Conservation (phyloP, 2,797 vertebrate species). For the Liparis tanakae region DNA sequence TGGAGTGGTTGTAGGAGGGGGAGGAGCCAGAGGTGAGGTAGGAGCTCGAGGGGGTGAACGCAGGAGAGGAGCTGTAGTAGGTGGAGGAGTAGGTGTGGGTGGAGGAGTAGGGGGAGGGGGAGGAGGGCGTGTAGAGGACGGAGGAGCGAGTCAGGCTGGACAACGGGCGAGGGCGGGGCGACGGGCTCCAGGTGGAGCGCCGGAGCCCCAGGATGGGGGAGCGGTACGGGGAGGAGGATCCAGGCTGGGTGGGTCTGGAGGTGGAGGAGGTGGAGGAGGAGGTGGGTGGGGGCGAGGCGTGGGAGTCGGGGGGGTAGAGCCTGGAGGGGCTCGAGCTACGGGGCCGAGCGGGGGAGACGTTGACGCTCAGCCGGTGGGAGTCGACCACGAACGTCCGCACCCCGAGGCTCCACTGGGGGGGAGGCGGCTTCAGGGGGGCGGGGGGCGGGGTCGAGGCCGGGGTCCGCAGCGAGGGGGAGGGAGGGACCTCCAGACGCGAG, state of each 20-base stretch:
- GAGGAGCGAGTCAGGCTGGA: constrained; percentile 68
- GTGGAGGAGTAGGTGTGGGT: constrained; percentile 50
- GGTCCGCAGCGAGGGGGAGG: constrained; percentile 59
- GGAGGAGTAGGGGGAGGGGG: constrained; percentile 54
- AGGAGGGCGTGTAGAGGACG: constrained; percentile 52
- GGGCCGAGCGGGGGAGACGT: constrained; percentile 50
- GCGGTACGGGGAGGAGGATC: constrained; percentile 75
- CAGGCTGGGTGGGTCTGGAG: constrained; percentile 50
- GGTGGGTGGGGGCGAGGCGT: constrained; percentile 34
- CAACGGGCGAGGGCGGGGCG: constrained; percentile 72
- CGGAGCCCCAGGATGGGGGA: constrained; percentile 67
- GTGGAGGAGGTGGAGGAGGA: constrained; percentile 20
- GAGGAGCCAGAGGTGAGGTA: constrained; percentile 50
- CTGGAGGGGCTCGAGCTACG: constrained; percentile 59
- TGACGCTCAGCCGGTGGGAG: constrained; percentile 72
- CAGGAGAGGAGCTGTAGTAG: constrained; percentile 55
- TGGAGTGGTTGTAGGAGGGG: constrained; percentile 68
- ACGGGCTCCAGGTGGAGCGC: constrained; percentile 65
- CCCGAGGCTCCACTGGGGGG: constrained; percentile 79
- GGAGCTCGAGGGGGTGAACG: constrained; percentile 49
- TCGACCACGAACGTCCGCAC: constrained; percentile 77
- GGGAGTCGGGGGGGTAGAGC: constrained; percentile 59
- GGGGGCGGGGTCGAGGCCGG: constrained; percentile 62
- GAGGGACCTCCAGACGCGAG: constrained; percentile 73
- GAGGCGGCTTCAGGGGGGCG: constrained; percentile 64